A percentile compares a stretch with the other conserved stretches of the same genome.
These are phyloP conservation scores for Apodemus speciosus DNA, from an alignment of 2,113 vertebrate species.

Conservation along the genomic window DNA sequence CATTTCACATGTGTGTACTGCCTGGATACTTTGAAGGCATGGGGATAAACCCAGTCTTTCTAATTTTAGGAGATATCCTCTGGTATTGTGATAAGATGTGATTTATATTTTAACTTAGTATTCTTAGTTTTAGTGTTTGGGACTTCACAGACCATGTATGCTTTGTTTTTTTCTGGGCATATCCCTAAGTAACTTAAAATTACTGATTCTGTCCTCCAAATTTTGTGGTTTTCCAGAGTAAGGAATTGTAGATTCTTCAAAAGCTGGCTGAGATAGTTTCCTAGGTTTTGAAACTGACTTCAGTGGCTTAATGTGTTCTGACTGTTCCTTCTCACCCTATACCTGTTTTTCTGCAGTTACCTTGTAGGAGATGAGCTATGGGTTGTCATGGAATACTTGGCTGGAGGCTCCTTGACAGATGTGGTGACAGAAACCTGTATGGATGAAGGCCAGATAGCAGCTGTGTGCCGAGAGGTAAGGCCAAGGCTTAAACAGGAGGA, in stretches of 20 bases:
- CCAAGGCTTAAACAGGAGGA: not conserved
- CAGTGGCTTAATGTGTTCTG: not conserved
- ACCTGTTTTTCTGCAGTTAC: slow-evolving; percentile 87
- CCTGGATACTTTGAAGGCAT: not conserved
- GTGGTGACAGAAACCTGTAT: slow-evolving; percentile 98
- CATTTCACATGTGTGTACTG: not conserved
- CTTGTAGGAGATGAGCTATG: slow-evolving; percentile 98
- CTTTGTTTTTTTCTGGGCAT: not conserved
- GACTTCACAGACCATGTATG: not conserved
- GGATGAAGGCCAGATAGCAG: slow-evolving; percentile 98
- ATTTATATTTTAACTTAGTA: slow-evolving; percentile 33
- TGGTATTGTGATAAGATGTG: slow-evolving; percentile 25
- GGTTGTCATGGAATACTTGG: slow-evolving; percentile 99
- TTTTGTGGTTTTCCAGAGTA: slow-evolving; percentile 21
- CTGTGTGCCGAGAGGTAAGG: slow-evolving; percentile 96
- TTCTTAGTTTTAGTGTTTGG: slow-evolving; percentile 32
- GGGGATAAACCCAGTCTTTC: not conserved
- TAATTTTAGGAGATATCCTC: slow-evolving; percentile 46
- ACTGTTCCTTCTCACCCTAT: not conserved
- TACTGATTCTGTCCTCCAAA: not conserved
- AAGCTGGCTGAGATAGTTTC: not conserved
- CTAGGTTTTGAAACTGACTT: slow-evolving; percentile 20
- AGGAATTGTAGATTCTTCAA: slow-evolving; percentile 33
- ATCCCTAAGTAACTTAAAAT: not conserved
- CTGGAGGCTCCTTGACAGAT: slow-evolving; percentile 96